Conservation (phyloP, 2,797 vertebrate species). For the Limosa lapponica region DNA sequence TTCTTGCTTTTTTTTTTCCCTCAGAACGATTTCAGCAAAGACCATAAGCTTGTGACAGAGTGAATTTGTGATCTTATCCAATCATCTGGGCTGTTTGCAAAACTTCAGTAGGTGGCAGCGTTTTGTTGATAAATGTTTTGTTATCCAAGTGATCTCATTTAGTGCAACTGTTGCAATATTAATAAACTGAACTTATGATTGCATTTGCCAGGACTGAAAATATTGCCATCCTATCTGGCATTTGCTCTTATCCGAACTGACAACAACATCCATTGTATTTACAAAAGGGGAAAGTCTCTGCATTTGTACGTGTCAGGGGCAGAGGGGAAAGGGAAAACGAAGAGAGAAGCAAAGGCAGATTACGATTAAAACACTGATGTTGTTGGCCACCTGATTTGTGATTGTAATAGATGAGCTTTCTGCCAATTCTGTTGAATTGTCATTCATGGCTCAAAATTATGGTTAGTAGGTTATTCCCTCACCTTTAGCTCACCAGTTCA, state of each 20-base stretch:
- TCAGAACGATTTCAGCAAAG: conserved; percentile 74
- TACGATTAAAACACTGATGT: background rate
- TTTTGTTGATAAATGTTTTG: conserved; percentile 86
- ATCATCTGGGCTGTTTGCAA: conserved; percentile 82
- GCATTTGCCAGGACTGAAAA: conserved; percentile 78
- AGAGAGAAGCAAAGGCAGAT: background rate
- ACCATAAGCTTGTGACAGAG: conserved; percentile 80
- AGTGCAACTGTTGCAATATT: conserved; percentile 84
- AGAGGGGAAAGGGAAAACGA: conserved; percentile 12
- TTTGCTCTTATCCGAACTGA: conserved; percentile 81
- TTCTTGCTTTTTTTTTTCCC: conserved; percentile 68
- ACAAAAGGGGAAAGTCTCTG: background rate
- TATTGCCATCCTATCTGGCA: conserved; percentile 76
- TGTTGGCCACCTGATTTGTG: conserved; percentile 19
- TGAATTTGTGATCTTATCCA: conserved; percentile 82
- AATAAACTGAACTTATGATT: conserved; percentile 84
- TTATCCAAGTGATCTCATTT: conserved; percentile 84
- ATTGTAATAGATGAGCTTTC: conserved; percentile 1
- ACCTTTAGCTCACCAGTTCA: background rate
- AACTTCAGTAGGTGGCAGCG: conserved; percentile 87
- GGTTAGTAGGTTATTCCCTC: background rate
- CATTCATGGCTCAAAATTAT: background rate
- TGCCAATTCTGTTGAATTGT: background rate
- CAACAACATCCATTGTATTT: conserved; percentile 75
- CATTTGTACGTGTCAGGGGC: conserved; percentile 1